Evolutionary conservation across 2,113 vertebrate species (phyloP).

Genomic region (Xiphorhynchus elegans): DNA sequence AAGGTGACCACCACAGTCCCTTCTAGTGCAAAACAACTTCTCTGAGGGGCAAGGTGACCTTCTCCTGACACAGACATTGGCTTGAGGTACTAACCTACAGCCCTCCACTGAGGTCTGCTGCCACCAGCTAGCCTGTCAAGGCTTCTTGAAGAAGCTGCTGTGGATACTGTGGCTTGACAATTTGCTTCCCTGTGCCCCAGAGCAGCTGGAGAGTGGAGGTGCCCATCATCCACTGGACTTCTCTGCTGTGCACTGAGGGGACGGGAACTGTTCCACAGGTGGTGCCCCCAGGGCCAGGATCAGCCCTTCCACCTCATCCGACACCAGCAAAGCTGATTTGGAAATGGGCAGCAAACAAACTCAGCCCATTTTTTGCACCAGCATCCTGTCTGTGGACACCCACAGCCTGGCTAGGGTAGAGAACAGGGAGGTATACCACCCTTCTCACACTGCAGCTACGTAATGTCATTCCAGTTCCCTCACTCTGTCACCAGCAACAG

Average conservation of each 20-base stretch:
- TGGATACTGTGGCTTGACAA: accelerated
- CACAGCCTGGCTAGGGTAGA: background rate
- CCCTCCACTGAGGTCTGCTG: accelerated
- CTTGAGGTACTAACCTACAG: background rate
- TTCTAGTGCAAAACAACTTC: background rate
- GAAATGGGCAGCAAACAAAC: background rate
- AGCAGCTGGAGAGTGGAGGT: background rate
- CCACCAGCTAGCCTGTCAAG: background rate
- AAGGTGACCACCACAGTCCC: background rate
- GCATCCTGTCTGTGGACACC: background rate
- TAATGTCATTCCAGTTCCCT: accelerated
- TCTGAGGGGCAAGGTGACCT: background rate
- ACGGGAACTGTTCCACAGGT: accelerated
- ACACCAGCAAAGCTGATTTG: accelerated
- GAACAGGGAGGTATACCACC: accelerated
- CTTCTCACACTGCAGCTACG: accelerated
- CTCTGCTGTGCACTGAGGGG: accelerated
- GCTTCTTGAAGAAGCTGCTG: background rate
- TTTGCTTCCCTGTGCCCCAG: background rate
- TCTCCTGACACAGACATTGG: accelerated
- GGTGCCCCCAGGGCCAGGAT: accelerated
- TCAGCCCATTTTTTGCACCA: background rate
- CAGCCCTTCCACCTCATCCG: background rate
- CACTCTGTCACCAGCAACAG: background rate
- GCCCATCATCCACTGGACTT: accelerated